These are phyloP conservation scores for Ctenicera cuprea DNA, from an alignment of 2,888 invertebrate genomes.

Conservation along the genomic window DNA sequence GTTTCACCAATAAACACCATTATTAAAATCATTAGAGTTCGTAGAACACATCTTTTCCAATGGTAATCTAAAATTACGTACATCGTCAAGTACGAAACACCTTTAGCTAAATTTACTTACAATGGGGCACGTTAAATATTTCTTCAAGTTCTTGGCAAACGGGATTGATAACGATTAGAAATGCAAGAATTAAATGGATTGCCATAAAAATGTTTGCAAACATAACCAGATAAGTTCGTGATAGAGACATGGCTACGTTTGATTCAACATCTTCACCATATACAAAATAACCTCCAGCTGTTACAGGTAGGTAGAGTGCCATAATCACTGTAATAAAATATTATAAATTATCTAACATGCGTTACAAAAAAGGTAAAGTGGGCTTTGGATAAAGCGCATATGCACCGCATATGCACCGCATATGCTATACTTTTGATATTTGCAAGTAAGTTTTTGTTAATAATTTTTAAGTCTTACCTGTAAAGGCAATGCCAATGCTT, in stretches of 20 bases:
- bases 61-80: constrained; percentile 75
- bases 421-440: no score
- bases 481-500: constrained; percentile 78
- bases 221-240: constrained; percentile 75
- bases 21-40: constrained; percentile 76
- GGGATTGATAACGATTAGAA: constrained; percentile 83
- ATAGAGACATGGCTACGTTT: constrained; percentile 78
- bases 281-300: constrained; percentile 78
- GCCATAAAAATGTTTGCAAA: constrained; percentile 79
- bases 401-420: no score
- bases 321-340: constrained; percentile 73
- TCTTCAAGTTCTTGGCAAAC: constrained; percentile 83
- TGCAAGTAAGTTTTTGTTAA: no score
- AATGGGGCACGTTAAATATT: constrained; percentile 76
- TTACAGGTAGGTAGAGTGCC: constrained; percentile 77
- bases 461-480: no score
- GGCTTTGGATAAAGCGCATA: no score
- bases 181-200: constrained; percentile 80
- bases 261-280: constrained; percentile 77
- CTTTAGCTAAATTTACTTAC: constrained; percentile 69
- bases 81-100: constrained; percentile 13
- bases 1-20: constrained; percentile 81
- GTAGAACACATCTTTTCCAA: constrained; percentile 76
- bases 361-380: no score
- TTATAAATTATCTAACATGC: no score